Base-by-base conservation (phyloP, 2,888 invertebrate genomes). In the Microctonus hyperodae region DNA sequence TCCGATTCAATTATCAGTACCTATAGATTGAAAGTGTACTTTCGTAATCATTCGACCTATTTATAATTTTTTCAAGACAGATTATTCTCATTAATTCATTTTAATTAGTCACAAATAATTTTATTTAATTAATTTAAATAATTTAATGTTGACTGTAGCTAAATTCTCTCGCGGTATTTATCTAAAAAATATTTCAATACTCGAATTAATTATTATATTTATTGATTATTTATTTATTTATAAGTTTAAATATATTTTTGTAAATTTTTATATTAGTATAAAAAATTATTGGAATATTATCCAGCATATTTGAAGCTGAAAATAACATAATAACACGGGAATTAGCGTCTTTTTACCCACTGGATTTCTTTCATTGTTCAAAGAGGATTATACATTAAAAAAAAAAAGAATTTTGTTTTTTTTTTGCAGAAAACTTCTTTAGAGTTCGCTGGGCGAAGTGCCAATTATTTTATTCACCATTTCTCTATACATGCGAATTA, bases 1-100 rank as follows among this genome's bases (percentile, higher is more conserved):
- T 28, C 53, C 53, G 53, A 53, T 53, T 53, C 53, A 53, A 53
- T 53, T 53, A 53, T 28, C 53, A 28, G 25, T 53, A 53, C 48
- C 48, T 22, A 13, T 50, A 50, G 20, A 50, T 23, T 22, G 22
- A 20, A 23, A 50, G 48, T 50, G 48, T 50, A 23, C 22, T 20
- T 50, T 37, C n/a, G 37, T 37, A 37, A 37, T 37, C 37, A 37
- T 37, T 37, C 37, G 37, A n/a, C n/a, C n/a, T 11, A 2, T 37
- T 1, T 37, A 37, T 37, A 4, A 37, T n/a, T 37, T 37, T 37
- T 37, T 37, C 37, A 37, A 5, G 37, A 0, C 37, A n/a, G n/a
- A n/a, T n/a, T n/a, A n/a, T n/a, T n/a, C n/a, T n/a, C n/a, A n/a
- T n/a, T n/a, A n/a, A n/a, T n/a, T n/a, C n/a, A n/a, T n/a, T n/a